Base-by-base conservation (phyloP, 2,797 vertebrate genomes). In the Euthynnus affinis region DNA sequence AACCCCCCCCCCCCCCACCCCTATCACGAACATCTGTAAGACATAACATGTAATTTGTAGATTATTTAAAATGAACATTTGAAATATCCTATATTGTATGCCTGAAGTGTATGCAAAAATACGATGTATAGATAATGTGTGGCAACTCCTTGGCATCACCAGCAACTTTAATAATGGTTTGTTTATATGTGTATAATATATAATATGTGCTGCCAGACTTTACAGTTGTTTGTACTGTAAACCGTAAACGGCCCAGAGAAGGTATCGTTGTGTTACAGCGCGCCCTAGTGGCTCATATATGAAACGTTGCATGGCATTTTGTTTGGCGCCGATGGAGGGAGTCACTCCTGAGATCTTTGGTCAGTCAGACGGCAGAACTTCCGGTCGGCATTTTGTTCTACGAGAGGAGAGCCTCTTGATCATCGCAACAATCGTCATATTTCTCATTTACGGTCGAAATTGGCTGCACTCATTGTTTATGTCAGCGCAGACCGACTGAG, bases 381-480 rank as follows among this genome's bases (percentile, higher is more conserved):
- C 94, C 94, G 94, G 94, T 95, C 94, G 94, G 94, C 94, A 95
- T 95, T 95, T 95, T 95, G 94, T 95, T 95, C 93, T 94, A 91
- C 91, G 94, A 93, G 93, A 93, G 92, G 94, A 93, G 91, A 94
- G 87, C 77, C 91, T 94, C 91, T 94, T 79, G 92, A 91, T 93
- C 89, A 93, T 92, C 94, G 93, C 92, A 94, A 93, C 91, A 94
- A 93, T 92, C 94, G 94, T 94, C 92, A 94, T 91, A 93, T 94
- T 94, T 92, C 84, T 92, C 89, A 65, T 90, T 90, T 92, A 86
- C 48, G 83, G 82, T 90, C 88, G 89, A 93, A 93, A 92, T 92
- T 92, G 87, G 89, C 93, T 86, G 65, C 71, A 68, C 81, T 88
- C 72, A 14, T 56, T 78, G 84, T 89, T 83, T 72, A 90, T 68